Conservation (phyloP, 2,888 invertebrate genomes). For the Plutella xylostella region DNA sequence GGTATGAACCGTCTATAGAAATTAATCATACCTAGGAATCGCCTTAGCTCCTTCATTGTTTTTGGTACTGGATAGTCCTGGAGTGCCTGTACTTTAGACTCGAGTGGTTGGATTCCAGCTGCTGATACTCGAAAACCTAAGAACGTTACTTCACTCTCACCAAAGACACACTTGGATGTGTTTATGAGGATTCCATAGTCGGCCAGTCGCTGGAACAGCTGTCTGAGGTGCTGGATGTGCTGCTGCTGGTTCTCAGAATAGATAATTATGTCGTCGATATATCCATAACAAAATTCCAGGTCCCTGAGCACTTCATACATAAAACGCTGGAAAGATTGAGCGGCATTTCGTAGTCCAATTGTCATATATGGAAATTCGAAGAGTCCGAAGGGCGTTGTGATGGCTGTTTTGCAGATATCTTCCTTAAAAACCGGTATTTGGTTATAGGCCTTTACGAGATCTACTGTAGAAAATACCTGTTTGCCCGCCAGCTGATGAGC, state of each 20-base stretch:
- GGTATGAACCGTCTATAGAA: slow-evolving; percentile 16
- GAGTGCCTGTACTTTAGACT: slow-evolving; percentile 25
- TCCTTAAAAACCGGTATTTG: slow-evolving; percentile 32
- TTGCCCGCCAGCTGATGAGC: slow-evolving; percentile 13
- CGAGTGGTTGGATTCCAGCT: slow-evolving; percentile 26
- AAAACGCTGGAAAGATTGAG: too few relatives aligned
- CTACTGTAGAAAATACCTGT: slow-evolving; percentile 12
- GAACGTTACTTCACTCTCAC: slow-evolving; percentile 18
- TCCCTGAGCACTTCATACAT: too few relatives aligned
- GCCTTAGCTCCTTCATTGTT: slow-evolving; percentile 13
- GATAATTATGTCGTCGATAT: slow-evolving; percentile 30
- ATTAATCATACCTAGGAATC: slow-evolving; percentile 20
- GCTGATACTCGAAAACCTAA: slow-evolving; percentile 19
- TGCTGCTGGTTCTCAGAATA: slow-evolving; percentile 14
- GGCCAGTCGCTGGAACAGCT: too few relatives aligned
- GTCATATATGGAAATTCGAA: slow-evolving; percentile 27
- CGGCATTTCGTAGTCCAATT: slow-evolving; percentile 38
- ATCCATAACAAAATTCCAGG: too few relatives aligned
- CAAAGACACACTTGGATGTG: slow-evolving; percentile 21
- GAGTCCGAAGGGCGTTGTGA: slow-evolving; percentile 27
- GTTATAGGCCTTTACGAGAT: slow-evolving; percentile 28
- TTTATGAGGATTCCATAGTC: slow-evolving; percentile 21
- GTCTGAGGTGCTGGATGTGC: slow-evolving; percentile 19
- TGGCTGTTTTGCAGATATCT: slow-evolving; percentile 31
- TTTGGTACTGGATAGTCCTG: slow-evolving; percentile 18